Evolutionary conservation across 2,797 vertebrate genomes (phyloP).

Genomic region (Helarctos malayanus): DNA sequence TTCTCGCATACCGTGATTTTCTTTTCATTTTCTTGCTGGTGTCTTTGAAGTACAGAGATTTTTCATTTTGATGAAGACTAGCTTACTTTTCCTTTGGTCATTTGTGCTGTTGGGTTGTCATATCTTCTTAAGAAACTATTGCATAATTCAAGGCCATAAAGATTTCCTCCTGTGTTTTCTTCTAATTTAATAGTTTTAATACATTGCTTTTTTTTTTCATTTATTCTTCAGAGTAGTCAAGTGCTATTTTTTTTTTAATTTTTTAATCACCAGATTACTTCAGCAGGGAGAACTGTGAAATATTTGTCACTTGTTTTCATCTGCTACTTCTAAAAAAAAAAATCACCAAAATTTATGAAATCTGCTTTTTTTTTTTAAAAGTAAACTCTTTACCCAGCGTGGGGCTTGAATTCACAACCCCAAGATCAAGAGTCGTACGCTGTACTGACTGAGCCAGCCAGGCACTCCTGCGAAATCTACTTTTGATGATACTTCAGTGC

Average conservation of each 20-base stretch:
- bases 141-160: neutral
- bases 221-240: slow-evolving; percentile 24
- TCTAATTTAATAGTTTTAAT: neutral
- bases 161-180: neutral
- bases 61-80: slow-evolving; percentile 17
- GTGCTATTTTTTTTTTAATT: neutral
- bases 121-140: slow-evolving; percentile 2
- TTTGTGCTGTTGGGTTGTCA: slow-evolving; percentile 3
- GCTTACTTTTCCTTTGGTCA: slow-evolving; percentile 22
- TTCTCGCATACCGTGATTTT: slow-evolving; percentile 10
- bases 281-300: neutral
- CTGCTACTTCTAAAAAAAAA: slow-evolving; percentile 28
- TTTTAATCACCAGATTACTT: neutral
- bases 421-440: neutral
- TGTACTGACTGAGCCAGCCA: neutral
- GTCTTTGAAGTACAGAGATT: slow-evolving; percentile 18
- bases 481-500: slow-evolving; percentile 19
- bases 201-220: neutral
- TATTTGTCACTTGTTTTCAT: slow-evolving; percentile 33
- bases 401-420: neutral
- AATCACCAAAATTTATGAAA: neutral
- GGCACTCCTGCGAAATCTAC: neutral
- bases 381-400: neutral
- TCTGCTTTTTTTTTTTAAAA: neutral
- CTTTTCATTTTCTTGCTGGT: slow-evolving; percentile 40